Base-by-base conservation (phyloP, 2,113 vertebrate species). In the Corvus cornix region DNA sequence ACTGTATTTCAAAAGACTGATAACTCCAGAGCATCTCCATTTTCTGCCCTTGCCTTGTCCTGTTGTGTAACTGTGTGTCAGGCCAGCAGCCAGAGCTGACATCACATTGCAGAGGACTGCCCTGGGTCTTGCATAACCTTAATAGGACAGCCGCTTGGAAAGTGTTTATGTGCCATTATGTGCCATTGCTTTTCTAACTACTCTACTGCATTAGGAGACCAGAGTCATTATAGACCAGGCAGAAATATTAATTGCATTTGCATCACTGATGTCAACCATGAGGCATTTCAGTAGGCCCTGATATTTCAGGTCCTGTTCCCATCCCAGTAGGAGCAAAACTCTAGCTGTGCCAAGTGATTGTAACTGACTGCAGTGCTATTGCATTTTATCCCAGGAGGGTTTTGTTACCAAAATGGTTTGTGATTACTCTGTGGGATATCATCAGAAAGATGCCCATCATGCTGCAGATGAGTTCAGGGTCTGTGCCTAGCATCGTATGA, bases 71-170 rank as follows among this genome's bases (percentile, higher is more conserved):
- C 69, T 87, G 56, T 2, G 2, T 67, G 76, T 92, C 66, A 88
- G 88, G 82, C 85, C 64, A 56, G 76, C 52, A 90, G 90, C 88
- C 87, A 95, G 92, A 72, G 73, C 59, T 90, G 91, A 94, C 60
- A 48, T 94, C 87, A 96, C 18, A 0, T 67, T 89, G 87, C 64
- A 89, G 76, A 95, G 73, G 67, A 74, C 83, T 84, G 82, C 76
- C 55, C 46, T 89, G 26, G 56, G 48, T 90, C 93, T 96, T 95
- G 90, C 88, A 86, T 93, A 96, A 96, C 83, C 72, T 88, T 90
- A 92, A 92, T 23, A 81, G 88, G 92, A 94, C 44, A 78, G 72
- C 85, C 75, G 74, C 68, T 95, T 90, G 46, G 44, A 90, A 86
- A 94, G 44, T 41, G 68, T 86, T 93, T 81, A 56, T 86, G 37